Evolutionary conservation across 2,113 vertebrate genomes (phyloP), one percentile per base, ranked within the genome.

Genomic region (Nycticebus coucang): DNA sequence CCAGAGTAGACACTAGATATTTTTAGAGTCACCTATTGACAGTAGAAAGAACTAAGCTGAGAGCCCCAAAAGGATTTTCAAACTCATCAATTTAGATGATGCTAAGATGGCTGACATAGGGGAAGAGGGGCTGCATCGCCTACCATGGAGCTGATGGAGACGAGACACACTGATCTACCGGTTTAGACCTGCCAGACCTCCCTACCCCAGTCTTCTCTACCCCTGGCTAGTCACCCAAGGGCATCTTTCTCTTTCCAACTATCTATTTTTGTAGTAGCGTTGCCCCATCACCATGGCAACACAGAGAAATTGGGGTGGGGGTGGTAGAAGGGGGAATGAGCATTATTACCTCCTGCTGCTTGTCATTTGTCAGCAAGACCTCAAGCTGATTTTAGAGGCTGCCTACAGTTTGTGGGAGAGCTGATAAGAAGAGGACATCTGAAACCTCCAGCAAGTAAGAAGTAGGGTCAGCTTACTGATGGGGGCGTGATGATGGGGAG

Each of bases 251-350:
- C 96, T 95, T 86, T 93, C 83, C 92, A 87, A 89, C 95, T 91
- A 89, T 93, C 96, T 97, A 96, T 97, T 97, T 97, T 97, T 97
- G 72, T 28, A 95, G 45, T 92, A 96, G 74, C 95, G 93, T 95
- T 94, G 95, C 66, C 96, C 96, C 95, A 95, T 97, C 93, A 89
- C 97, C 96, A 97, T 97, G 89, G 94, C 85, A 97, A 98, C 97
- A 55, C 30, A 59, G 30, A 71, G 64, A 97, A 96, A 97, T 96
- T 97, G 95, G 96, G 97, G 91, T 97, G 94, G 96, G 93, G 97
- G 95, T 96, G 97, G 95, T 69, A 90, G 75, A 91, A 95, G 74
- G 95, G 96, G 94, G 64, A 97, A 97, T 77, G 55, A 94, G 87
- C 89, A 87, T 93, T 95, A 87, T 93, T 95, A 91, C 96, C 94